Percentiles rank a stretch among this genome's conserved stretches.
Conservation (phyloP, 2,797 vertebrate genomes). For the Pagetopsis macropterus region DNA sequence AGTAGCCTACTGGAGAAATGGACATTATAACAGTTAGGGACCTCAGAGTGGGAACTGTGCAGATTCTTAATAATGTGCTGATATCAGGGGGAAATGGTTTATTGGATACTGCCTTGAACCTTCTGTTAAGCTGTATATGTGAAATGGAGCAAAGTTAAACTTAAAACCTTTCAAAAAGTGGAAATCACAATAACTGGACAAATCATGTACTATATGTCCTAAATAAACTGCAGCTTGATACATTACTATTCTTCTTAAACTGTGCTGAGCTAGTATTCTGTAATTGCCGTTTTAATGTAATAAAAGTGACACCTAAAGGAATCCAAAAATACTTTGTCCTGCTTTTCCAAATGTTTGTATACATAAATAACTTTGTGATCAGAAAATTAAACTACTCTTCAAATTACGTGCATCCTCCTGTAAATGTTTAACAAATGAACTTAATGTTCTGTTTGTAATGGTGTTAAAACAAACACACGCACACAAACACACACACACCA, state of each 20-base stretch:
- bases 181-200: neutral
- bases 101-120: conserved; percentile 46
- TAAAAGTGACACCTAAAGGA: neutral
- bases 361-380: neutral
- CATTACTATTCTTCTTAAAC: neutral
- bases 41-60: conserved; percentile 51
- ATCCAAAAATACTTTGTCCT: neutral
- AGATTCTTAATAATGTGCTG: conserved; percentile 15
- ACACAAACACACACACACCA: conserved; percentile 6
- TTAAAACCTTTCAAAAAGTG: neutral
- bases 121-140: conserved; percentile 52
- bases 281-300: neutral
- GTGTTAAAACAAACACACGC: conserved; percentile 18
- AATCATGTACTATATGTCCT: neutral
- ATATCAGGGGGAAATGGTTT: conserved; percentile 38
- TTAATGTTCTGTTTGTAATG: conserved; percentile 58
- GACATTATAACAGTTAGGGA: conserved; percentile 42
- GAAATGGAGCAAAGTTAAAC: conserved; percentile 38
- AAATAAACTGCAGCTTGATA: conserved; percentile 15
- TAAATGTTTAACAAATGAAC: conserved; percentile 73
- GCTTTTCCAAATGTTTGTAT: neutral
- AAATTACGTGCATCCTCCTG: conserved; percentile 8
- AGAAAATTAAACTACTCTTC: conserved; percentile 1
- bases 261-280: neutral
- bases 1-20: conserved; percentile 54